Evolutionary conservation across 1,140 invertebrate species (phyloP).

Genomic region (Drusus annulatus): DNA sequence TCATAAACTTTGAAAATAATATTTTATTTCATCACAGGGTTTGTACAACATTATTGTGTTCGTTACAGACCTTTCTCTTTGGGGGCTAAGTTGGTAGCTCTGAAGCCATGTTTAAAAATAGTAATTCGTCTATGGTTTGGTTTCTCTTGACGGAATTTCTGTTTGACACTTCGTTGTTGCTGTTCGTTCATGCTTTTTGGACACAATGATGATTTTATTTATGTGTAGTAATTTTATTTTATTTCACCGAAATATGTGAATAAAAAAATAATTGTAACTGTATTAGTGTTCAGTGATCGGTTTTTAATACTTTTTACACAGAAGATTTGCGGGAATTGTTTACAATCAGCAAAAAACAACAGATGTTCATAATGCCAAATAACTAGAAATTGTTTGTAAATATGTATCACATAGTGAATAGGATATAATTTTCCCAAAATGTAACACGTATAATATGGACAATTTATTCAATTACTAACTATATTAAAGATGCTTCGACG

Average conservation of each 20-base stretch:
- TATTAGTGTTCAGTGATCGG: constrained; percentile 28
- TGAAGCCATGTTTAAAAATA: constrained; percentile 41
- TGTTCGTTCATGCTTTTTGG: constrained; percentile 45
- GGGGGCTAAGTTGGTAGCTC: background rate
- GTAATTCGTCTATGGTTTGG: constrained; percentile 40
- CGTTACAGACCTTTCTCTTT: background rate
- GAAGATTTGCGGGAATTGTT: constrained; percentile 22
- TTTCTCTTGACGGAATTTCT: constrained; percentile 47
- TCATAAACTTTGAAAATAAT: too few relatives aligned
- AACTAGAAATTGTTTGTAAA: constrained; percentile 47
- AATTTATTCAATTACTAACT: constrained; percentile 30
- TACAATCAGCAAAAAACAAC: constrained; percentile 47
- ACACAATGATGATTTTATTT: constrained; percentile 47
- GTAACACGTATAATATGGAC: constrained; percentile 9
- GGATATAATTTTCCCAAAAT: constrained; percentile 34
- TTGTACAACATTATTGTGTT: too few relatives aligned
- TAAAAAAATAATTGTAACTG: constrained; percentile 28
- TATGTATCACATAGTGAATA: constrained; percentile 24
- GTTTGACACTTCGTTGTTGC: constrained; percentile 58
- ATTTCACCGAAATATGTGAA: constrained; percentile 25
- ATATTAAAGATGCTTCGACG: constrained; percentile 2
- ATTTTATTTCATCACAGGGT: too few relatives aligned
- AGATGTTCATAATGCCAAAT: constrained; percentile 48
- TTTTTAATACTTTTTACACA: constrained; percentile 23
- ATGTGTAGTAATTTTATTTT: constrained; percentile 36